Conservation (phyloP, 2,888 invertebrate species). For the Rhamnusium bicolor region DNA sequence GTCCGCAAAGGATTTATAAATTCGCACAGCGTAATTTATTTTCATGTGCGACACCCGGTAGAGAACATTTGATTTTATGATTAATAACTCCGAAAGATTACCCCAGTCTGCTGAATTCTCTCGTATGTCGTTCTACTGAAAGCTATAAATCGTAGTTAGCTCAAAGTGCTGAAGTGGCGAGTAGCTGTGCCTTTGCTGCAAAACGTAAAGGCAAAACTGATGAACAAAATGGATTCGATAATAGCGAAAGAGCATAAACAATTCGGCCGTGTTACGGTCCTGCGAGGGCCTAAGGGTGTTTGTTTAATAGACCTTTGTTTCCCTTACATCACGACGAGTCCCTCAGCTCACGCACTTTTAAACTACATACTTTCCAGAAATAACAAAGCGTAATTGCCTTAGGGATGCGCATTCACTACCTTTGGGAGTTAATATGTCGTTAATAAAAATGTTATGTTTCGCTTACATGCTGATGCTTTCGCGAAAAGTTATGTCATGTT, state of each 20-base stretch:
- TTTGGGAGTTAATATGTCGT: conserved; percentile 44
- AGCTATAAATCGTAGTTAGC: background rate
- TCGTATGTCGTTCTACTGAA: background rate
- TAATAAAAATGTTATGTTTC: conserved; percentile 26
- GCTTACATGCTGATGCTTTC: background rate
- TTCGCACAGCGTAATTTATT: background rate
- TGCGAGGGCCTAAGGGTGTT: conserved; percentile 47
- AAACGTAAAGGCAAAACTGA: background rate
- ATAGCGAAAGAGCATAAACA: conserved; percentile 27
- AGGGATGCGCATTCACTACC: conserved; percentile 42
- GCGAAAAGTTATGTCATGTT: background rate
- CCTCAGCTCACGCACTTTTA: conserved; percentile 37
- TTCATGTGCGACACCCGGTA: background rate
- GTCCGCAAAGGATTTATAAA: background rate
- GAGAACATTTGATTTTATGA: background rate
- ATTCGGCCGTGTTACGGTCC: conserved; percentile 31
- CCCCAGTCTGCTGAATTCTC: background rate
- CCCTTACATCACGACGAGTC: conserved; percentile 32
- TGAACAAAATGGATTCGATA: conserved; percentile 10
- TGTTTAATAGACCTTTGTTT: conserved; percentile 46
- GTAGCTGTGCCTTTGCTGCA: too few species aligned
- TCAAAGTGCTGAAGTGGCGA: background rate
- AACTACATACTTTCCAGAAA: conserved; percentile 37
- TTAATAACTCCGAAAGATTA: background rate
- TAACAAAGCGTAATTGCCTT: conserved; percentile 46